Evolutionary conservation across 2,888 invertebrate species (phyloP).

Genomic region (Thereva unica): DNA sequence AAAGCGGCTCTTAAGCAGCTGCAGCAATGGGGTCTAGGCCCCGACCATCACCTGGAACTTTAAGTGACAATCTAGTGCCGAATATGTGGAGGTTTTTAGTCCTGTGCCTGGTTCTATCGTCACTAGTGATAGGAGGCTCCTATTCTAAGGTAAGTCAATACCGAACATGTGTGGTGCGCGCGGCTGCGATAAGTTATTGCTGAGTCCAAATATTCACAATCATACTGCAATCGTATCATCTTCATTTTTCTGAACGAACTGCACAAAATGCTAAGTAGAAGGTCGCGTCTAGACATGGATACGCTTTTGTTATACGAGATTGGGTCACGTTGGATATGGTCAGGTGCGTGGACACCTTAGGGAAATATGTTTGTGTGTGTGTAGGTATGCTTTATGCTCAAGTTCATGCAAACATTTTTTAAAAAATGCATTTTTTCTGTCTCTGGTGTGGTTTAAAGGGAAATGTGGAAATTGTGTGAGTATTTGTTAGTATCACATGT

Average conservation of each 20-base stretch:
- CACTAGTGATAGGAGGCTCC: slow-evolving; percentile 4
- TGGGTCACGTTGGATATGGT: slow-evolving; percentile 24
- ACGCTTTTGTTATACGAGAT: neutral
- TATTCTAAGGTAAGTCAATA: slow-evolving; percentile 26
- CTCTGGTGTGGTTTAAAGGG: no score
- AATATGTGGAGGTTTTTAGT: slow-evolving; percentile 18
- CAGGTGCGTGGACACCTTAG: slow-evolving; percentile 8
- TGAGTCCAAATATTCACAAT: no score
- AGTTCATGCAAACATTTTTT: no score
- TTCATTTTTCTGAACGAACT: no score
- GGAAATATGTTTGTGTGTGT: slow-evolving; percentile 4
- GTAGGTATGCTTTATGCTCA: no score
- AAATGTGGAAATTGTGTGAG: no score
- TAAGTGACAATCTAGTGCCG: slow-evolving; percentile 12
- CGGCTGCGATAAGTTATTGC: no score
- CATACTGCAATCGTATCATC: no score
- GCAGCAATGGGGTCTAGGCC: slow-evolving; percentile 28
- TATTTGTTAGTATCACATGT: no score
- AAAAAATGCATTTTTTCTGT: no score
- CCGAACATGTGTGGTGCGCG: neutral
- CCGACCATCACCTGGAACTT: slow-evolving; percentile 14
- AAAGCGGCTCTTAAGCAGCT: neutral
- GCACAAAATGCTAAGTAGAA: slow-evolving; percentile 1
- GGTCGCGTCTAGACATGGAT: slow-evolving; percentile 22
- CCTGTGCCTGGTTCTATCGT: slow-evolving; percentile 15